These are phyloP conservation scores for Cyanistes caeruleus DNA, from an alignment of 2,113 vertebrate species.

Conservation along the genomic window DNA sequence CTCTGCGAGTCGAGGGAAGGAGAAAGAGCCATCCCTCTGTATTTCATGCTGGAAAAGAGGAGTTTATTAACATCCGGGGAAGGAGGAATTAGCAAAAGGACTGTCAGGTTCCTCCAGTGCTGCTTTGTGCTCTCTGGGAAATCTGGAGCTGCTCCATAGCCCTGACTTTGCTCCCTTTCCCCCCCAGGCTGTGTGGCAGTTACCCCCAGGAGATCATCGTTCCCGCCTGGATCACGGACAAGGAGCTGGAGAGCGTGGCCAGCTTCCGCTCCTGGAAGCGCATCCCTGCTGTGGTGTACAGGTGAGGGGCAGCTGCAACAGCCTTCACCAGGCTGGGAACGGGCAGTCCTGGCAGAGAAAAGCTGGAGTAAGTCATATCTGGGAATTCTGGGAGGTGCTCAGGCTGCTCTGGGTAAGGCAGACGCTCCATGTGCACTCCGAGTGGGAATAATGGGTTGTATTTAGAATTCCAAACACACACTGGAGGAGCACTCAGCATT, in stretches of 20 bases:
- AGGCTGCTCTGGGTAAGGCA: background rate
- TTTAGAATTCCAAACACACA: background rate
- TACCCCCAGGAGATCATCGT: slow-evolving; percentile 97
- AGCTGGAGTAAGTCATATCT: background rate
- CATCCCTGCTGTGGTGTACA: slow-evolving; percentile 95
- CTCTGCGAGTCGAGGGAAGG: background rate
- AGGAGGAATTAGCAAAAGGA: background rate
- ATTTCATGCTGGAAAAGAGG: background rate
- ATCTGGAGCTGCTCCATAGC: background rate
- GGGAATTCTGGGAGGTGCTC: background rate
- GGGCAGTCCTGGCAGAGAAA: background rate
- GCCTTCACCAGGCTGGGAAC: background rate
- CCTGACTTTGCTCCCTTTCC: background rate
- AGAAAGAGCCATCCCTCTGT: background rate
- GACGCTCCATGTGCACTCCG: accelerated
- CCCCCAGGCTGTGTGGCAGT: slow-evolving; percentile 89
- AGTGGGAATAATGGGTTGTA: background rate
- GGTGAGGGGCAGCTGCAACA: slow-evolving; percentile 69
- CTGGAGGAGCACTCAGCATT: background rate
- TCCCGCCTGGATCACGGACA: slow-evolving; percentile 95
- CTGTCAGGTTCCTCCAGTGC: background rate
- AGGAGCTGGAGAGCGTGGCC: slow-evolving; percentile 94
- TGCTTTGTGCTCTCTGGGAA: background rate
- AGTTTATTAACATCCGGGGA: background rate
- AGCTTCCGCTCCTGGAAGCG: slow-evolving; percentile 97